Base-by-base conservation (phyloP, 2,888 invertebrate genomes). In the Ophioninae sp. region DNA sequence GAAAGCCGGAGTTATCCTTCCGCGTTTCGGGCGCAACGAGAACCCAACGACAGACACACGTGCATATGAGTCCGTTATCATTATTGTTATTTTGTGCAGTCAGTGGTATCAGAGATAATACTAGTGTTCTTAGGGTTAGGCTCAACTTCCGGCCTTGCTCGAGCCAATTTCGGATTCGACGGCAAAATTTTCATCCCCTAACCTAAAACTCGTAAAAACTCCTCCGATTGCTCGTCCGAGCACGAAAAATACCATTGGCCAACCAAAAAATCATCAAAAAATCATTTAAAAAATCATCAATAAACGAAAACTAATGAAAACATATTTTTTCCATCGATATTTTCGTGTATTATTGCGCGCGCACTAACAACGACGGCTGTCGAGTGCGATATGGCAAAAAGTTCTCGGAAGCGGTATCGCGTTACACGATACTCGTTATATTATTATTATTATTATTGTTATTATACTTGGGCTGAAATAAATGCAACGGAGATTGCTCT, bases 1-100 rank as follows among this genome's bases (percentile, higher is more conserved):
- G 84, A 84, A 84, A 84, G 72, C 65, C 56, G 21, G 79, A n/a
- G 62, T 68, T 68, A 72, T 79, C 76, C 84, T 84, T 84, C 81
- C 81, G 81, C 64, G 81, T 84, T 81, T 84, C 75, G 75, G 78
- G 81, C 59, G 67, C 62, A 62, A 69, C 75, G 65, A 61, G 65
- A 65, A 23, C n/a, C 41, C 44, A 20, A 23, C 37, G 41, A 68
- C 6, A 41, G 20, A 44, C 41, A 79, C 82, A 82, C 79, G 80
- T 83, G 80, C 77, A 83, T 59, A 56, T 44, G 50, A 67, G 39
- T 77, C 44, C 0, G 13, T 41, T 67, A 73, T 73, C 61, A 59
- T 79, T 65, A 39, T 79, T 59, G 72, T 79, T 59, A 79, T 73
- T 67, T 76, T 30, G 76, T 76, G 59, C 59, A 76, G 59, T 17